phyloP scores from a whole-genome alignment of 2,888 invertebrate genomes.

The Craniophora ligustri region DNA sequence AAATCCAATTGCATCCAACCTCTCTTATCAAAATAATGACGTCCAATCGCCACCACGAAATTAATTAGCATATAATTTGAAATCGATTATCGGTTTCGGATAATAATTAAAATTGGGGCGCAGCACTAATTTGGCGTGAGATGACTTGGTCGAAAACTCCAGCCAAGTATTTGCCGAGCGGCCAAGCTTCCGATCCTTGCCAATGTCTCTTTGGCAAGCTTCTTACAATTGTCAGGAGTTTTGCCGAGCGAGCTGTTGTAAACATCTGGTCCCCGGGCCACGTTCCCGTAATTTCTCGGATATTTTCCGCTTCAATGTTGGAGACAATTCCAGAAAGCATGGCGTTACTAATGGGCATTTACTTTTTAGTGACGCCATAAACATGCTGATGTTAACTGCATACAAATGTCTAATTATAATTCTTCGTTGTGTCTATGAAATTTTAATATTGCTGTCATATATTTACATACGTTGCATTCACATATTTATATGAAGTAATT shows the following conservation, averaged over 20 bases:
- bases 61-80: slow-evolving; percentile 52
- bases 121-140: slow-evolving; percentile 28
- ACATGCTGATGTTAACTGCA: slow-evolving; percentile 38
- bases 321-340: slow-evolving; percentile 28
- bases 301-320: slow-evolving; percentile 21
- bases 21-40: slow-evolving; percentile 27
- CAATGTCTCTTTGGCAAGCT: slow-evolving; percentile 28
- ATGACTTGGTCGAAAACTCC: slow-evolving; percentile 26
- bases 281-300: slow-evolving; percentile 15
- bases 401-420: slow-evolving; percentile 27
- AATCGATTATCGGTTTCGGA: slow-evolving; percentile 44
- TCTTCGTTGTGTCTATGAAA: slow-evolving; percentile 11
- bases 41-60: slow-evolving; percentile 29
- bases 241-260: slow-evolving; percentile 40
- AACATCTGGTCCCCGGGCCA: slow-evolving; percentile 46
- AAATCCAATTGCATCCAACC: slow-evolving; percentile 3
- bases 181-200: slow-evolving; percentile 16
- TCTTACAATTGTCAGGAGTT: slow-evolving; percentile 33
- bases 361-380: slow-evolving; percentile 41
- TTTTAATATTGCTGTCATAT: background rate
- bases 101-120: slow-evolving; percentile 47
- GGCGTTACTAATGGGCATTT: slow-evolving; percentile 40
- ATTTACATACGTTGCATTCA: background rate
- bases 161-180: slow-evolving; percentile 37
- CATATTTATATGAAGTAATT: no score